These are phyloP conservation scores for Papilio protenor DNA, from an alignment of 2,888 invertebrate species.

Conservation along the genomic window DNA sequence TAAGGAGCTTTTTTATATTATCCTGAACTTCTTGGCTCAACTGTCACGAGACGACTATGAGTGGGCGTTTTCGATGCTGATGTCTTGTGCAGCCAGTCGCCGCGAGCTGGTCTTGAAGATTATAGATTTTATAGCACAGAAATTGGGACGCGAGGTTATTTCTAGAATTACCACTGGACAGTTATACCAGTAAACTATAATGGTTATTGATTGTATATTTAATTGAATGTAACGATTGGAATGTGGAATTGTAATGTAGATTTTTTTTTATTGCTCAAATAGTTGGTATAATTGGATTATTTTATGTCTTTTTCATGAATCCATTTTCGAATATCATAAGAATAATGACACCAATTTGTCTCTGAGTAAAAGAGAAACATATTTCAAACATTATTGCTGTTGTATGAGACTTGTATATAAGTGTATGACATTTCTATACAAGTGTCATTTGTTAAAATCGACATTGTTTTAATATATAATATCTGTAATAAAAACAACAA, in stretches of 20 bases:
- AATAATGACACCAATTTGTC: too few relatives aligned
- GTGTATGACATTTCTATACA: too few relatives aligned
- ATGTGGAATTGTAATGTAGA: too few relatives aligned
- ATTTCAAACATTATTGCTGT: too few relatives aligned
- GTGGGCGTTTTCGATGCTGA: slow-evolving; percentile 63
- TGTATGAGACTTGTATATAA: too few relatives aligned
- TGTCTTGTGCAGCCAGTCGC: slow-evolving; percentile 60
- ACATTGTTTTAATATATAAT: too few relatives aligned
- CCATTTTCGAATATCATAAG: too few relatives aligned
- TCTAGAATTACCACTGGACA: slow-evolving; percentile 62
- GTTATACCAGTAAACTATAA: slow-evolving; percentile 9
- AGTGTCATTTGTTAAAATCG: too few relatives aligned
- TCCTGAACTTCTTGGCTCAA: slow-evolving; percentile 67
- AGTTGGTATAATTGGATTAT: not conserved
- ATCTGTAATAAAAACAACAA: too few relatives aligned
- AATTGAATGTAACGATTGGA: not conserved
- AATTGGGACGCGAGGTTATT: slow-evolving; percentile 64
- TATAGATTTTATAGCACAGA: slow-evolving; percentile 68
- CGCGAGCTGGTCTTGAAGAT: slow-evolving; percentile 67
- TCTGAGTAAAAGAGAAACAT: too few relatives aligned
- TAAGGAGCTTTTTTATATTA: slow-evolving; percentile 65
- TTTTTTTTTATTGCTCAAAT: not conserved
- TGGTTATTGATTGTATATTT: not conserved
- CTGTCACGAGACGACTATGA: slow-evolving; percentile 64
- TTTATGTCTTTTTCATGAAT: not conserved